Evolutionary conservation across 2,797 vertebrate species (phyloP).

Genomic region (Aldrovandia affinis): DNA sequence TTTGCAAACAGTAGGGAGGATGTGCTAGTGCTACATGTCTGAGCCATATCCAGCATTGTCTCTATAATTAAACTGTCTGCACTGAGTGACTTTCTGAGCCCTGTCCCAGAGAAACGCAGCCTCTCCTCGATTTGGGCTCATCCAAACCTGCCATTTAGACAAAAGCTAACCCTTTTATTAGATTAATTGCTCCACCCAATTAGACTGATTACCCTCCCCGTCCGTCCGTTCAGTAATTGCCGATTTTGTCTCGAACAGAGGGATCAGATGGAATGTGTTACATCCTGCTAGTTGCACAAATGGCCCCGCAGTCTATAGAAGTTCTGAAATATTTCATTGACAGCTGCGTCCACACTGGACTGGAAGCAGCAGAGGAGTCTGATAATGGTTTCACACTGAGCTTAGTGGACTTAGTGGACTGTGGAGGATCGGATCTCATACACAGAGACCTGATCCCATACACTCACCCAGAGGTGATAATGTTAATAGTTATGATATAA

Average conservation of each 20-base stretch:
- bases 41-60: not conserved
- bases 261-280: not conserved
- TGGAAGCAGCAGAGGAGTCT: not conserved
- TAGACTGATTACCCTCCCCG: not conserved
- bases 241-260: not conserved
- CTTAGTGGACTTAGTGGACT: not conserved
- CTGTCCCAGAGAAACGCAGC: not conserved
- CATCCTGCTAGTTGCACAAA: not conserved
- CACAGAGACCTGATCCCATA: not conserved
- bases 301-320: not conserved
- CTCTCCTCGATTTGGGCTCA: not conserved
- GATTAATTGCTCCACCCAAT: not conserved
- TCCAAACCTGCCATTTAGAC: not conserved
- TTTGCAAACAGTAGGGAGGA: not conserved
- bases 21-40: not conserved
- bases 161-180: not conserved
- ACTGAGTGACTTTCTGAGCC: not conserved
- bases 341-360: not conserved
- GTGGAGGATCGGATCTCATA: too few relatives aligned
- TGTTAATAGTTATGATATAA: not conserved
- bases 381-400: not conserved
- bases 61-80: slow-evolving; percentile 2
- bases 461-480: not conserved
- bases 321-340: not conserved
- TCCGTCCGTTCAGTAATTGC: not conserved